These are phyloP conservation scores for Nothura maculosa DNA, from an alignment of 2,797 vertebrate genomes.

Conservation along the genomic window DNA sequence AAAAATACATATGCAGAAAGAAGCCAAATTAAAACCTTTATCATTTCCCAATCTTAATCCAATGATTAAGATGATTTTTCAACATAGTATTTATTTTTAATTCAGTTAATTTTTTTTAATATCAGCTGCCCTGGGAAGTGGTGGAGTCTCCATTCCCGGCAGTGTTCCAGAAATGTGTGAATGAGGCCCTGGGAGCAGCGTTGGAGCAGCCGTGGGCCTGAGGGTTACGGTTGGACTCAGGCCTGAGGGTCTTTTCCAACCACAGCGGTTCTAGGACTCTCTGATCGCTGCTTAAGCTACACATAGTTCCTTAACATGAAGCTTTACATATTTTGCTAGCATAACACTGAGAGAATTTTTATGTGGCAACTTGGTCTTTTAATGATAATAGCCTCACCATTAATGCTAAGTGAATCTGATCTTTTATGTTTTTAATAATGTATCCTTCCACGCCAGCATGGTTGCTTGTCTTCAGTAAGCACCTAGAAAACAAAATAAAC, in stretches of 20 bases:
- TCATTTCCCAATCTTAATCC: background rate
- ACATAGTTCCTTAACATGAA: background rate
- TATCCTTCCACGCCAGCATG: slow-evolving; percentile 92
- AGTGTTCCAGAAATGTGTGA: too few relatives aligned
- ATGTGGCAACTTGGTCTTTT: background rate
- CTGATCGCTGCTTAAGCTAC: background rate
- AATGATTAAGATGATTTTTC: background rate
- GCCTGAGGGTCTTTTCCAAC: too few relatives aligned
- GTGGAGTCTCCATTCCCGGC: too few relatives aligned
- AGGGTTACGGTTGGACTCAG: too few relatives aligned
- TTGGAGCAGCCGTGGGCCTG: too few relatives aligned
- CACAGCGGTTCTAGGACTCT: too few relatives aligned
- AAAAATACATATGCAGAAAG: background rate
- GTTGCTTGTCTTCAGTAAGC: slow-evolving; percentile 91
- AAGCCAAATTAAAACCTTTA: background rate
- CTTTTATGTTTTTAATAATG: slow-evolving; percentile 93
- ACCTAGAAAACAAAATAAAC: slow-evolving; percentile 83
- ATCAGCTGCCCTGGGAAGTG: background rate
- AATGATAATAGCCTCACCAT: slow-evolving; percentile 82
- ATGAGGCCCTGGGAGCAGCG: too few relatives aligned
- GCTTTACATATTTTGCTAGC: background rate
- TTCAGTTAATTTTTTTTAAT: too few relatives aligned
- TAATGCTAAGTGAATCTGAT: slow-evolving; percentile 87
- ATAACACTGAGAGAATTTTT: background rate
- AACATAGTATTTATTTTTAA: background rate